Evolutionary conservation across 2,888 invertebrate genomes (phyloP).

Genomic region (Lampropteryx suffumata): DNA sequence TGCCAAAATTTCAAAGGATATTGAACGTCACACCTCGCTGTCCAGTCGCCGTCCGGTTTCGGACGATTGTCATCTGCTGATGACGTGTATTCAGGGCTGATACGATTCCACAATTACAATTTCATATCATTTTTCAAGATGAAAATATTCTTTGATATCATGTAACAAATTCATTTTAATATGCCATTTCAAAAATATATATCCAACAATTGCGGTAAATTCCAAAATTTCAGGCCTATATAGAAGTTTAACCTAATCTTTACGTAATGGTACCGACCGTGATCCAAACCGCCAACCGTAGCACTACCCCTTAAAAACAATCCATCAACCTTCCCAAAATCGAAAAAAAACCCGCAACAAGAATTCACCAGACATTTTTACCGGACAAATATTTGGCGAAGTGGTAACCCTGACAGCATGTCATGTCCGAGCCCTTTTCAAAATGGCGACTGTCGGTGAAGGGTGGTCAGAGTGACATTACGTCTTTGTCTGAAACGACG

Average conservation of each 20-base stretch:
- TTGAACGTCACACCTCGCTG: conserved; percentile 62
- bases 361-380: conserved; percentile 52
- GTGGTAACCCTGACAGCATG: conserved; percentile 62
- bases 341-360: conserved; percentile 33
- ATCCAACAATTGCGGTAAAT: too few relatives aligned
- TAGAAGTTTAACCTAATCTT: conserved; percentile 9
- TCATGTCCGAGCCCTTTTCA: conserved; percentile 78
- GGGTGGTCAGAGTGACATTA: conserved; percentile 64
- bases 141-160: too few relatives aligned
- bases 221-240: background rate
- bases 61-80: conserved; percentile 75
- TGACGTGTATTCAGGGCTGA: conserved; percentile 61
- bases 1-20: conserved; percentile 53
- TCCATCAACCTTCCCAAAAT: conserved; percentile 26
- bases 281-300: conserved; percentile 5
- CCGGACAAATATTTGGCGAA: conserved; percentile 60
- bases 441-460: conserved; percentile 66
- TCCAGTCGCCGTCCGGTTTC: conserved; percentile 64
- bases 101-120: too few relatives aligned
- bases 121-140: too few relatives aligned
- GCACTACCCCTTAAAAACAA: conserved; percentile 18
- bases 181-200: too few relatives aligned
- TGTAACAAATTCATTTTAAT: too few relatives aligned
- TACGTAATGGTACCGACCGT: conserved; percentile 14
- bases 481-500: conserved; percentile 63